Base-by-base conservation (phyloP, 2,888 invertebrate genomes). In the Pogonocherus hispidulus region DNA sequence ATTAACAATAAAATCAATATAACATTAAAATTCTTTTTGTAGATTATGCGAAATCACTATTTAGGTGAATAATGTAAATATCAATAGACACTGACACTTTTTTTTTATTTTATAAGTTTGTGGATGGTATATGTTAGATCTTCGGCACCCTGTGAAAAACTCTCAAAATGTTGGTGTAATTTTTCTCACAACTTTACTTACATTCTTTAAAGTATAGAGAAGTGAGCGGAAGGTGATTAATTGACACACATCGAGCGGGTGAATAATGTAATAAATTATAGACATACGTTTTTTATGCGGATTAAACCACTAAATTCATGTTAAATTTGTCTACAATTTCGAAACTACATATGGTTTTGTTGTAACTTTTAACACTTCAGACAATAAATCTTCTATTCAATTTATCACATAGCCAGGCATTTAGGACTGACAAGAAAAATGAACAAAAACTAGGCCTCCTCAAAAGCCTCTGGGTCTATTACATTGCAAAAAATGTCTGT, bases 341-440 rank as follows among this genome's bases (percentile, higher is more conserved):
- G 47, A 41, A 32, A 46, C 44, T 44, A 63, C 51, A 59, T 41
- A 65, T 65, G 46, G 47, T 37, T 19, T 59, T 52, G 44, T 35
- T 37, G 44, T 44, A 35, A 56, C 65, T 57, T 65, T 52, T 65
- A 56, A 52, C 65, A 65, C 65, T 41, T 16, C 19, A 16, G 44
- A 44, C 41, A 59, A 65, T 65, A 57, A 52, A 65, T 65, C 44
- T 65, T 32, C 52, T 44, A 47, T 51, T 65, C 65, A 65, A 65
- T 65, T 65, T 52, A 65, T 65, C 57, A 65, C 65, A 56, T 56
- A 23, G 46, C 37, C 3, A 16, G 46, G 27, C 46, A 46, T 47
- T 59, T 47, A 59, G 46, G 47, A 19, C 57, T 51, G 65, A 59
- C 59, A 65, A 65, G 65, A 65, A 65, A 65, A 65, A 65, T 65